Evolutionary conservation across 2,113 vertebrate genomes (phyloP), one percentile per base, ranked within the genome.

Genomic region (Alectura lathami): DNA sequence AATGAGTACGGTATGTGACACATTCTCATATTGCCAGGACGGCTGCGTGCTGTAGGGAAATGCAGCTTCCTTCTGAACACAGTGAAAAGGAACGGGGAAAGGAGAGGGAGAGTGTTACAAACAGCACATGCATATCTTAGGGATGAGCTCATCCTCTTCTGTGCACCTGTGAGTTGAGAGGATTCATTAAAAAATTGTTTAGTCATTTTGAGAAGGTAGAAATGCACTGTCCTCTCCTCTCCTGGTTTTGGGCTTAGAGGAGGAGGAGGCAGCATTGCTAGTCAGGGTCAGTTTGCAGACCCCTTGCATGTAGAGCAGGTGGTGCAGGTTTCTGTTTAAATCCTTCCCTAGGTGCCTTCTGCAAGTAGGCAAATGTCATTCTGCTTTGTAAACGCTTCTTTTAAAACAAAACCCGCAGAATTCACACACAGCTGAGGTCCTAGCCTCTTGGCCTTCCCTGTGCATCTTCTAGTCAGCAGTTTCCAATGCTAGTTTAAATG

Each of bases 131-230:
- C 66, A 5, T 89, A 59, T 69, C 89, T 92, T 26, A 12, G 26
- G 63, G 63, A 56, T 94, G 88, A 96, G 88, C 64, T 93, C 89
- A 93, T 90, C 43, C n/a, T 76, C 53, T 87, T 43, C 30, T 51
- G 54, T 54, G 26, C 27, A 40, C 79, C 69, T 60, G 43, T 38
- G 24, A 78, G 64, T n/a, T 11, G 2, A 88, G 54, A 86, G 17
- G 36, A 32, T 68, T 69, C 29, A 40, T 86, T 54, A 40, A 77
- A 69, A 74, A 51, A n/a, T 18, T 2, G 2, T 22, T 85, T 73
- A 89, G 23, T 57, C 32, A 83, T 83, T 78, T 88, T 47, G 74
- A 69, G 88, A 79, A 93, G 40, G n/a, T 76, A 73, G 42, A 85
- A 76, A 90, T 78, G 27, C 43, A 9, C 21, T 26, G 30, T 42